Conservation (phyloP, 2,113 vertebrate genomes). For the Otus sunia region DNA sequence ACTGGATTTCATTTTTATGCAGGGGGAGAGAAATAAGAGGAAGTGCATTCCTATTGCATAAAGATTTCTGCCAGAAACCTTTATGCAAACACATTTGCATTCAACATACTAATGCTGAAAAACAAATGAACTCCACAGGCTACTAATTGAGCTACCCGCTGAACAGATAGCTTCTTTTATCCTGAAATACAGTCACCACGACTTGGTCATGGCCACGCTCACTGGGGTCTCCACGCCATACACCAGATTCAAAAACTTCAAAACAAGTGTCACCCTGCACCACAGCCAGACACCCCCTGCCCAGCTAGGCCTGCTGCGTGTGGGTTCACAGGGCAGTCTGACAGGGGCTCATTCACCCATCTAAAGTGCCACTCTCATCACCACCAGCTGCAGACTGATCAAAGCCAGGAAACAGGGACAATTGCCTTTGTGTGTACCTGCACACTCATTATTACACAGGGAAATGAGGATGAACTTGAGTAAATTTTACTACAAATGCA, state of each 20-base stretch:
- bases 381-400: background rate
- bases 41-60: background rate
- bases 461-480: background rate
- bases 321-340: rapidly evolving
- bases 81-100: background rate
- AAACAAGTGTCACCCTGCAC: too few relatives aligned
- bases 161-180: background rate
- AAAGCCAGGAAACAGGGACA: background rate
- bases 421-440: background rate
- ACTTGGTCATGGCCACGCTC: background rate
- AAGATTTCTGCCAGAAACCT: background rate
- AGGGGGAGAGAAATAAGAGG: background rate
- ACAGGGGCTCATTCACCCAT: rapidly evolving
- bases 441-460: background rate
- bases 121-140: background rate
- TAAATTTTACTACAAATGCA: background rate
- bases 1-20: background rate
- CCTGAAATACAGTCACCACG: background rate
- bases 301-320: rapidly evolving
- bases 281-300: background rate
- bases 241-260: background rate
- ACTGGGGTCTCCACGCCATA: background rate
- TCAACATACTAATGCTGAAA: background rate
- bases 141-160: background rate
- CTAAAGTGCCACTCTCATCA: background rate